Evolutionary conservation across 2,888 invertebrate species (phyloP).

Genomic region (Oscheius sp.): DNA sequence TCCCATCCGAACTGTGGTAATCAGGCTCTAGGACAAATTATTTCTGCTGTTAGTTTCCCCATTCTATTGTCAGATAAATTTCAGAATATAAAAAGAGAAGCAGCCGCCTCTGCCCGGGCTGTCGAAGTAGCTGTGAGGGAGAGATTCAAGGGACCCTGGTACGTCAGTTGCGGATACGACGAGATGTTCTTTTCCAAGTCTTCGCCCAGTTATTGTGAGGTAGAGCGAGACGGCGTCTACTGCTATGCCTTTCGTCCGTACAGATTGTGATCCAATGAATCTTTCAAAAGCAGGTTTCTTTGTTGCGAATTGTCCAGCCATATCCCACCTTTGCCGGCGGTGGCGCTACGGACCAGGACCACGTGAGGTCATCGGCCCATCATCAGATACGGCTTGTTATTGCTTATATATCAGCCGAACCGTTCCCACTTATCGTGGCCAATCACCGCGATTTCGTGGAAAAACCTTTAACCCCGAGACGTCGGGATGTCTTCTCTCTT

Average conservation of each 20-base stretch:
- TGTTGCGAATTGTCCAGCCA: not conserved
- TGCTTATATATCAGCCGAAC: not conserved
- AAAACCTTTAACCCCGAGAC: not conserved
- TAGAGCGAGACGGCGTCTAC: constrained; percentile 4
- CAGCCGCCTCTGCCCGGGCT: not conserved
- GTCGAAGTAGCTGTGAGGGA: constrained; percentile 21
- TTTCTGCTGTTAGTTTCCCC: not conserved
- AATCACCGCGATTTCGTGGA: too few relatives aligned
- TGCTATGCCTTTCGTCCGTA: constrained; percentile 30
- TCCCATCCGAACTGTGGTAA: constrained; percentile 15
- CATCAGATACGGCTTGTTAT: constrained; percentile 7
- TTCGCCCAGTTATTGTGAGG: constrained; percentile 24
- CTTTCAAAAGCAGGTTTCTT: constrained; percentile 10
- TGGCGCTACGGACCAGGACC: not conserved
- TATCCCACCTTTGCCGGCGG: not conserved
- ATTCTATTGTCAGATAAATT: not conserved
- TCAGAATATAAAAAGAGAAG: constrained; percentile 26
- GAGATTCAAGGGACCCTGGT: constrained; percentile 8
- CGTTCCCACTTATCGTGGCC: not conserved
- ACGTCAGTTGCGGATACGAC: constrained; percentile 21
- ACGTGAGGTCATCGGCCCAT: constrained; percentile 31
- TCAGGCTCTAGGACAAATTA: constrained; percentile 3
- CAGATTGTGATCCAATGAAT: constrained; percentile 15
- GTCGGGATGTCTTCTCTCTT: not conserved
- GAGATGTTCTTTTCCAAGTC: not conserved